Conservation (phyloP, 2,113 vertebrate species). For the Mus musculus region DNA sequence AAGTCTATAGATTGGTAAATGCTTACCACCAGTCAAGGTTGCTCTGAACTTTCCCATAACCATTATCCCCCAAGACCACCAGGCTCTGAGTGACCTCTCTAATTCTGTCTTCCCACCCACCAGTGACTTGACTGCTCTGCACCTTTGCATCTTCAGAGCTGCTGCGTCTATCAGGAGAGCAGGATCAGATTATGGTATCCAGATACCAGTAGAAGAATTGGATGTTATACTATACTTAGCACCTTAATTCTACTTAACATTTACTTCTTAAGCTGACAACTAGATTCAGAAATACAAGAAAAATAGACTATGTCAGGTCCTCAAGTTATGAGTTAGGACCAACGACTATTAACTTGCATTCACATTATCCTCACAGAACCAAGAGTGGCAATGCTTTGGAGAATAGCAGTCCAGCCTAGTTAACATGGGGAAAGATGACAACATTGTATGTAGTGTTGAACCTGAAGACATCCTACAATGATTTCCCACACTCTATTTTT, state of each 20-base stretch:
- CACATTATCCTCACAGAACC: slow-evolving; percentile 27
- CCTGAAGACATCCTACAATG: slow-evolving; percentile 34
- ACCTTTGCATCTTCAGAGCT: slow-evolving; percentile 8
- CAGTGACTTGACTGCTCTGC: slow-evolving; percentile 31
- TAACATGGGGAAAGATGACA: slow-evolving; percentile 48
- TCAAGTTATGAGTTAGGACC: slow-evolving; percentile 30
- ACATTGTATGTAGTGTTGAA: slow-evolving; percentile 34
- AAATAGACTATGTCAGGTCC: slow-evolving; percentile 22
- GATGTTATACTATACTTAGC: slow-evolving; percentile 38
- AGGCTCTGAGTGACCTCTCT: neutral
- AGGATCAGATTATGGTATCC: neutral
- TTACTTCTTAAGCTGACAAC: slow-evolving; percentile 5
- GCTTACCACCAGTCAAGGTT: neutral
- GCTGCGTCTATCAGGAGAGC: slow-evolving; percentile 3
- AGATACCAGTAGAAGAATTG: neutral
- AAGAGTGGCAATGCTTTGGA: slow-evolving; percentile 40
- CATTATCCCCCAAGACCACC: neutral
- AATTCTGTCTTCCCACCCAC: neutral
- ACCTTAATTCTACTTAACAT: slow-evolving; percentile 46
- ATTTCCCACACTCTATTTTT: neutral
- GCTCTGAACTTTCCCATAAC: neutral
- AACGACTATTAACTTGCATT: neutral
- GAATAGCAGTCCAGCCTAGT: neutral
- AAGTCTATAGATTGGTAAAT: neutral
- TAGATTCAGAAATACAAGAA: slow-evolving; percentile 59